These are phyloP conservation scores for Hormaphis cornu DNA, from an alignment of 1,140 invertebrate species.

Conservation along the genomic window DNA sequence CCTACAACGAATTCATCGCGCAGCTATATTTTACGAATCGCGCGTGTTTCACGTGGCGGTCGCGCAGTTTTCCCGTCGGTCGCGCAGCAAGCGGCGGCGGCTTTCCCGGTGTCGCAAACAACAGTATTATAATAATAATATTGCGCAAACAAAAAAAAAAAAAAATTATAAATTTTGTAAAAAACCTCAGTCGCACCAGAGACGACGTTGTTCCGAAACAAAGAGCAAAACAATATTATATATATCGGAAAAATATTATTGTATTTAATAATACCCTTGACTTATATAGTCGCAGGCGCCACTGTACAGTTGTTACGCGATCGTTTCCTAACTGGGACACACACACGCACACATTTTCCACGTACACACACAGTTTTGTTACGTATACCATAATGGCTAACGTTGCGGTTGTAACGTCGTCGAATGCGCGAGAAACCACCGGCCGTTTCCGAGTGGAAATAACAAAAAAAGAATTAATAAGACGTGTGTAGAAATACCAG, in stretches of 20 bases:
- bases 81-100: not conserved
- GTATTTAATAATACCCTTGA: conserved; percentile 31
- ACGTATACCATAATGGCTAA: too few species aligned
- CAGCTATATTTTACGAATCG: too few species aligned
- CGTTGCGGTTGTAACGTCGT: too few species aligned
- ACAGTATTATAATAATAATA: conserved; percentile 11
- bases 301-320: conserved; percentile 23
- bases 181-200: not conserved
- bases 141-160: not conserved
- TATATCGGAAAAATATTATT: too few species aligned
- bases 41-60: not conserved
- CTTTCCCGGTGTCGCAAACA: conserved; percentile 21
- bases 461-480: not conserved
- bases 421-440: not conserved
- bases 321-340: conserved; percentile 28
- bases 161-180: too few species aligned
- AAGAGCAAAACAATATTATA: not conserved
- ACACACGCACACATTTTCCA: not conserved
- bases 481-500: not conserved
- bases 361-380: not conserved
- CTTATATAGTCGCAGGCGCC: conserved; percentile 14
- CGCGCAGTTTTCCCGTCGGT: conserved; percentile 28
- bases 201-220: not conserved
- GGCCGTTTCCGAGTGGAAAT: not conserved
- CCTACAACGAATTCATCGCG: not conserved